Evolutionary conservation across 2,888 invertebrate species (phyloP), one percentile per base, ranked within the genome.

Genomic region (Tetropium fuscum): DNA sequence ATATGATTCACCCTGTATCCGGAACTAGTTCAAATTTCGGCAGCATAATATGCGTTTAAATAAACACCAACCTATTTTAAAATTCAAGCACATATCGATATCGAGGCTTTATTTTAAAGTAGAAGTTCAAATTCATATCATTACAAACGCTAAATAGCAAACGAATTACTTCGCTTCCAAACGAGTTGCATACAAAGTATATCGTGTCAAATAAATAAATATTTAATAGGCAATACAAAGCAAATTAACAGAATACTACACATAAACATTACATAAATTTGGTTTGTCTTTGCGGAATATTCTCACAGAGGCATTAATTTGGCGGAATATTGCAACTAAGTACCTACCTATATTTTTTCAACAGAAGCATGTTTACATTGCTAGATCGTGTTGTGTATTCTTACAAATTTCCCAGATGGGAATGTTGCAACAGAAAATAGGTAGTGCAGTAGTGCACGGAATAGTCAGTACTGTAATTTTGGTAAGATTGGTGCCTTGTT

Each of bases 171-270:
- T 10, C 8, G 47, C 34, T 32, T 13, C 15, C 20, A 32, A 32
- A 18, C 19, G 45, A 45, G 45, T 13, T 48, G 43, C 51, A 40
- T 51, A 51, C 51, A 40, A 40, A 51, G 40, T 8, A 36, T 5
- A 19, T 27, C 16, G 27, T 8, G 30, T 40, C 40, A 51, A 36
- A 27, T 30, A 51, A 51, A 40, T 40, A 38, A 51, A 51, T 19
- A 40, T 30, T 40, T 51, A 51, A 51, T n/a, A 16, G 22, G 11
- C 15, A 36, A 27, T 18, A 40, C 40, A 40, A 51, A 38, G 40
- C 27, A 51, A 38, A 51, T 51, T 18, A 27, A 51, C n/a, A 27
- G 27, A 51, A 18, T 18, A 40, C 25, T 13, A 7, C 20, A 27
- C 5, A 27, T 10, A 40, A 51, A 25, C 40, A 38, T 41, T 32